These are phyloP conservation scores for Otus sunia DNA, from an alignment of 2,113 vertebrate species.

Conservation along the genomic window DNA sequence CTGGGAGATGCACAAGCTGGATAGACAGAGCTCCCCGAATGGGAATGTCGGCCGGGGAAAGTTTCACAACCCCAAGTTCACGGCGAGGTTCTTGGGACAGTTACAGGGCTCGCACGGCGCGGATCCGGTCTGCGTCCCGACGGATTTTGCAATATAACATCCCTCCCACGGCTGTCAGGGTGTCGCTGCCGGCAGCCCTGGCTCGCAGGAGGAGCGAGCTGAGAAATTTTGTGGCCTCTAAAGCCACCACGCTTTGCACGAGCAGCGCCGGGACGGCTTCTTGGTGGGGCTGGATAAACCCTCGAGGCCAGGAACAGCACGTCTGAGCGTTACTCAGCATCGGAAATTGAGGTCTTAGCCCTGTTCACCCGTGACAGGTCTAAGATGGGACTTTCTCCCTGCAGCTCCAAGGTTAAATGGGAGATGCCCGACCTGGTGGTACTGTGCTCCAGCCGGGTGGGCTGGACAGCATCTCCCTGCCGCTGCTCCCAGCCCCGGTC, in stretches of 20 bases:
- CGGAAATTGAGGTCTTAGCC: not conserved
- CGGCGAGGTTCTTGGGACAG: not conserved
- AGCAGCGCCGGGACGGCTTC: fast-evolving
- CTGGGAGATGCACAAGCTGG: not conserved
- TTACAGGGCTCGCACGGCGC: not conserved
- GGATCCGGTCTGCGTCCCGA: not conserved
- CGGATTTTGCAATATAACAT: not conserved
- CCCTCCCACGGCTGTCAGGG: not conserved
- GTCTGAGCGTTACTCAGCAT: fast-evolving
- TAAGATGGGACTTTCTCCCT: not conserved
- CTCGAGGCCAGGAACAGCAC: not conserved
- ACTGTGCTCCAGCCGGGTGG: fast-evolving
- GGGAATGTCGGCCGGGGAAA: not conserved
- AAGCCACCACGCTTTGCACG: not conserved
- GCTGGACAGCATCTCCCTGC: not conserved
- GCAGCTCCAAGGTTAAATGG: not conserved
- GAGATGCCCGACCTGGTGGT: fast-evolving
- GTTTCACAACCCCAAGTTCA: not conserved
- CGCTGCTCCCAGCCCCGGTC: not conserved
- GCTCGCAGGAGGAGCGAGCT: fast-evolving
- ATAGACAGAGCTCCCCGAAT: not conserved
- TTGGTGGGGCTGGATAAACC: not conserved
- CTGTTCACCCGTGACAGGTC: not conserved
- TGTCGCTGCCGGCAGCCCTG: not conserved
- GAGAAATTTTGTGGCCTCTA: not conserved